Base-by-base conservation (phyloP, 2,888 invertebrate species). In the Pyrocoelia pectoralis region DNA sequence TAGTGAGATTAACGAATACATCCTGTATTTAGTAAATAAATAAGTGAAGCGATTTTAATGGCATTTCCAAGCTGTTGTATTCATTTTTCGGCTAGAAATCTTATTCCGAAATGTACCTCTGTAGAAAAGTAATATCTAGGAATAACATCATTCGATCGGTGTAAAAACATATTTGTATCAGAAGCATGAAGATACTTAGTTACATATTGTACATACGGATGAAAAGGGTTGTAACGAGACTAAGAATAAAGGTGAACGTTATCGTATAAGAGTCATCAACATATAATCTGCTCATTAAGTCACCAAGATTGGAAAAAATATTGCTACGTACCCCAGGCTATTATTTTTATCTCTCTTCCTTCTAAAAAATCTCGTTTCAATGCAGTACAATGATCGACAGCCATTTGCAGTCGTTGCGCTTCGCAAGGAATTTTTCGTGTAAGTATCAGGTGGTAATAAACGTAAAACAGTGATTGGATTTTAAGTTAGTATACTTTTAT, bases 401-500 rank as follows among this genome's bases (percentile, higher is more conserved):
- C 33, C 18, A 38, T 52, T 58, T 58, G 58, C 52, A 58, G 51
- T 46, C 58, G 52, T 19, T 38, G 51, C 43, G 43, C 17, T 58
- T 51, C 29, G 15, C 24, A 24, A 43, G 51, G 56, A 52, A 52
- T 58, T 38, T 49, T 54, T 15, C 49, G 38, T 28, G 48, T 48
- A 60, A 54, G 53, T 49, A 19, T 55, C 54, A 55, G 56, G 46
- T 52, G 29, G 38, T 56, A 56, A 51, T 61, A 61, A 61, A 61
- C 52, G 46, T 56, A 61, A 61, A 56, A 56, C 56, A 12, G 56
- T 52, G 56, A 61, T 61, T 61, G 50, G 56, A 49, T 54, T 33
- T 54, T 48, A 48, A 40, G 38, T 52, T 41, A 33, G 40, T 41
- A 17, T 15, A 50, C 46, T 59, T 52, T 46, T 51, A 59, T 33